Percentiles rank a stretch among this genome's conserved stretches.
Evolutionary conservation across 2,113 vertebrate species (phyloP).

Genomic region (Spermophilus dauricus): DNA sequence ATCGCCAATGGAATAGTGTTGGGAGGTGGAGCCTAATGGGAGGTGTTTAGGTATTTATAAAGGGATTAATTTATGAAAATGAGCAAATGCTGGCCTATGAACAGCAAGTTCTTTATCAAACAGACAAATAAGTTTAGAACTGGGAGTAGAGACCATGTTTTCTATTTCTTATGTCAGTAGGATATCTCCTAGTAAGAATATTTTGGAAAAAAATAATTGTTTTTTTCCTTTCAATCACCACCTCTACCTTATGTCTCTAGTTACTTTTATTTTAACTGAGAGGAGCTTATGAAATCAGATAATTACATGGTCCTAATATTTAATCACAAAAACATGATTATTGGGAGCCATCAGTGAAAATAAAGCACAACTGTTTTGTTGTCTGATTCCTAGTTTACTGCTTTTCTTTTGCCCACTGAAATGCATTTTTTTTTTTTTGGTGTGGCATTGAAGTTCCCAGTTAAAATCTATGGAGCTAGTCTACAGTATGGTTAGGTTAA

Average conservation of each 20-base stretch:
- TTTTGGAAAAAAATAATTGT: background rate
- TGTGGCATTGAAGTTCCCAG: background rate
- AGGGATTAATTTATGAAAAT: background rate
- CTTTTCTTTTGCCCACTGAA: background rate
- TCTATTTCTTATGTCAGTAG: background rate
- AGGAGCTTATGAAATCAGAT: background rate
- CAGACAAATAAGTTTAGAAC: background rate
- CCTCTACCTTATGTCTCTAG: background rate
- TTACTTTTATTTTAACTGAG: slow-evolving; percentile 24
- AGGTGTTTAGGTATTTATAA: background rate
- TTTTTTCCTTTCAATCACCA: background rate
- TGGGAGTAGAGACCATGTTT: background rate
- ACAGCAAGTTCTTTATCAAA: background rate
- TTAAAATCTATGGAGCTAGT: background rate
- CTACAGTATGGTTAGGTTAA: background rate
- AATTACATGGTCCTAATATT: background rate
- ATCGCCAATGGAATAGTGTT: background rate
- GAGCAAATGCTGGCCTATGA: background rate
- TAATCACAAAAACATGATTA: background rate
- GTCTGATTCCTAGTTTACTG: background rate
- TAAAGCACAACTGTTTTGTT: background rate
- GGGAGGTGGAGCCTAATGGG: background rate
- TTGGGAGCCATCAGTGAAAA: background rate
- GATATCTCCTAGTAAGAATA: background rate
- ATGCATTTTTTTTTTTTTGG: background rate